phyloP scores from a whole-genome alignment of 2,113 vertebrate species.

The Semnopithecus entellus region DNA sequence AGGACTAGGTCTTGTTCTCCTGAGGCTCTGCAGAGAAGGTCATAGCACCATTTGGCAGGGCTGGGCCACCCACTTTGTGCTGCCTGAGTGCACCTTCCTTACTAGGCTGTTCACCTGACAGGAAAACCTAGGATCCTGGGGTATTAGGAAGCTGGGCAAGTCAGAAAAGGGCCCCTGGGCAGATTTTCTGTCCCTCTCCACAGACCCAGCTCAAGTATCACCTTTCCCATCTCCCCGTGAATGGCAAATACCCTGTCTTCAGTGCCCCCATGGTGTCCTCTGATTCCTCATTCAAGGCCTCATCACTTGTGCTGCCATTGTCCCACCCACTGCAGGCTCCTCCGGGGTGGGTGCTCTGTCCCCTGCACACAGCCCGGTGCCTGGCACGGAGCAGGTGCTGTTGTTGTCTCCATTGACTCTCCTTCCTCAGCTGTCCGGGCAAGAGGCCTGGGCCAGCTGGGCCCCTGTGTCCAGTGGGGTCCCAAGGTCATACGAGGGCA shows the following conservation, averaged over 20 bases:
- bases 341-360: neutral
- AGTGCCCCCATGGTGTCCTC: no score
- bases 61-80: neutral
- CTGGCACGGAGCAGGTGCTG: neutral
- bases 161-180: neutral
- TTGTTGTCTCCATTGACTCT: neutral
- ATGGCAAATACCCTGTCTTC: neutral
- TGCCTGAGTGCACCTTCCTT: neutral
- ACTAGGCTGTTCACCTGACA: neutral
- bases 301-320: neutral
- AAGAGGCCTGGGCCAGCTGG: neutral
- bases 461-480: neutral
- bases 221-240: neutral
- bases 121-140: neutral
- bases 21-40: neutral
- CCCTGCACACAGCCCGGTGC: accelerated
- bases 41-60: no score
- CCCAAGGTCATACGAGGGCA: accelerated
- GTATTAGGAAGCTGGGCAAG: neutral
- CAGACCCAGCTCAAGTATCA: neutral
- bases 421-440: neutral
- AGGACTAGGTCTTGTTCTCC: neutral
- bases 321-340: neutral
- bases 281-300: neutral
- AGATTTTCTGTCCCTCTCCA: neutral